Evolutionary conservation across 2,888 invertebrate species (phyloP), one percentile per base, ranked within the genome.

Genomic region (Hololepta plana): DNA sequence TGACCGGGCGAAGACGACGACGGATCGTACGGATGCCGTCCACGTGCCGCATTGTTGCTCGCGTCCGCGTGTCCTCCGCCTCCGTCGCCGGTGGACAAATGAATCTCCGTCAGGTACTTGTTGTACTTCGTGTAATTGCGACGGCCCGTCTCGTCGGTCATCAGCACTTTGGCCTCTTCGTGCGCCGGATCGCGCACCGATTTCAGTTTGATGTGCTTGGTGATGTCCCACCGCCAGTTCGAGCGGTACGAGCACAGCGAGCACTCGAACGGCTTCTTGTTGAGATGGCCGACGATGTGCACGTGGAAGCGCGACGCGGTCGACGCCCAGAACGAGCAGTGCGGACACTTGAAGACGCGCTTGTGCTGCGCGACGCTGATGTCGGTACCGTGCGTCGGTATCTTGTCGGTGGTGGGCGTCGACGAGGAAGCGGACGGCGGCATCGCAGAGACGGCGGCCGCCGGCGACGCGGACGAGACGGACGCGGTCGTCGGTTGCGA

Each of bases 141-240:
- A 35, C 85, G 64, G 5, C 88, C 88, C 19, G 85, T 82, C 55
- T 87, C 85, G 49, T 88, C 87, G 25, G 84, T 87, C 75, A 88
- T 80, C 29, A 88, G 60, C 22, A 88, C 84, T 53, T 76, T 73
- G 25, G 79, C 81, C 34, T 67, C 67, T 42, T 72, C 69, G 52
- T 88, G 88, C 24, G 72, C 72, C 26, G 75, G 73, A 57, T 85
- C 87, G 35, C 84, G 65, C 12, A 77, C 77, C 4, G 81, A 77
- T 59, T 87, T 88, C 42, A 88, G 60, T 44, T 85, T 77, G 36
- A 93, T 90, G 53, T 95, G 95, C 52, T 93, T 87, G 13, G 87
- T 85, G 32, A 93, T 87, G 57, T 93, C 93, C 84, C 90, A 91
- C 36, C 90, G 71, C 90, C 91, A 93, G 49, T 93, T 93, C 14